Percentiles rank a stretch among this genome's conserved stretches.
Conservation (phyloP, 2,113 vertebrate species). For the Sterna hirundo region DNA sequence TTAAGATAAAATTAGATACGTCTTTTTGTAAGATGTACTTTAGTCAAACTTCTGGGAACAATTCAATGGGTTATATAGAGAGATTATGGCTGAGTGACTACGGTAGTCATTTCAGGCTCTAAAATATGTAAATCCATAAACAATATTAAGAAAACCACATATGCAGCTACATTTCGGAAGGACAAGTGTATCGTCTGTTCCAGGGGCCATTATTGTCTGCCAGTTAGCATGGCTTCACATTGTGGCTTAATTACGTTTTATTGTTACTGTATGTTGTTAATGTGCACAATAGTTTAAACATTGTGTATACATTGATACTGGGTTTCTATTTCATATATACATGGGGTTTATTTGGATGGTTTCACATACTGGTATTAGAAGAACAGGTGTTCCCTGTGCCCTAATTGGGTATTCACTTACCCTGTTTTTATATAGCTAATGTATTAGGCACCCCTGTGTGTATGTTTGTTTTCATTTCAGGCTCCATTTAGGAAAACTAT, state of each 20-base stretch:
- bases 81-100: neutral
- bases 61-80: neutral
- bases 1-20: neutral
- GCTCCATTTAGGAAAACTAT: slow-evolving; percentile 6
- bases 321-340: neutral
- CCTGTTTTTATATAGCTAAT: neutral
- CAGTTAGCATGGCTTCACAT: neutral
- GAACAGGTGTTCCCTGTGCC: neutral
- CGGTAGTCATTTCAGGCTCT: neutral
- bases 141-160: neutral
- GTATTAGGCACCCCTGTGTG: neutral
- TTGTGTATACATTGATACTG: neutral
- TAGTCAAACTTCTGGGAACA: neutral
- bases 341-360: neutral
- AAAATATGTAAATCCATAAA: neutral
- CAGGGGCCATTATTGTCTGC: neutral
- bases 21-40: neutral
- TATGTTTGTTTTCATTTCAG: slow-evolving; percentile 21
- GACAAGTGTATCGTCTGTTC: neutral
- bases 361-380: neutral
- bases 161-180: neutral
- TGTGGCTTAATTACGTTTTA: neutral
- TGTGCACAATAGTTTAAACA: neutral
- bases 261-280: neutral
- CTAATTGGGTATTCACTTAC: neutral